Evolutionary conservation across 2,113 vertebrate genomes (phyloP).

Genomic region (Excalfactoria chinensis): DNA sequence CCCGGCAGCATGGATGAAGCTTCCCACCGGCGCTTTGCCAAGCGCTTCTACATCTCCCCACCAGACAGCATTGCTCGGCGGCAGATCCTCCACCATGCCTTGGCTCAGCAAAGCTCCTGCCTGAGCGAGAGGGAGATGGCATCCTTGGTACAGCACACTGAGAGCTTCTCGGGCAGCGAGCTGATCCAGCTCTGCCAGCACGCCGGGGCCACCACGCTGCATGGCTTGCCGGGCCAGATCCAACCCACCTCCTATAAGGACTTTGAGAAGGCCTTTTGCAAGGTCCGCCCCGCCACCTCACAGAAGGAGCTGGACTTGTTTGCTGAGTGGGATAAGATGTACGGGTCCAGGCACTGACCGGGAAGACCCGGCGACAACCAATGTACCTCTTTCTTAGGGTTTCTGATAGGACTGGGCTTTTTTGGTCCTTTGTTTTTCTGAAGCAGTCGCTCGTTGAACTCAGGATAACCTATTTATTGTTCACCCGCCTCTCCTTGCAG

Average conservation of each 20-base stretch:
- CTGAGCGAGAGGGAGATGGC: slow-evolving; percentile 89
- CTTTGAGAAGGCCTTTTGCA: slow-evolving; percentile 91
- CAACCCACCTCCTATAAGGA: slow-evolving; percentile 88
- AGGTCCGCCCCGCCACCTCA: slow-evolving; percentile 87
- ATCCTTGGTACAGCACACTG: slow-evolving; percentile 87
- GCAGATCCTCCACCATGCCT: slow-evolving; percentile 88
- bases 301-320: slow-evolving; percentile 92
- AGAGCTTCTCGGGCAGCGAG: slow-evolving; percentile 89
- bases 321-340: slow-evolving; percentile 94
- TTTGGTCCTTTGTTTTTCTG: background rate
- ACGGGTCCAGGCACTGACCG: slow-evolving; percentile 80
- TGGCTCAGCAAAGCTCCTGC: slow-evolving; percentile 86
- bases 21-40: slow-evolving; percentile 87
- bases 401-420: rapidly evolving
- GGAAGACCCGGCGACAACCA: background rate
- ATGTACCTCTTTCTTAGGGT: rapidly evolving
- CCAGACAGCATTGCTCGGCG: slow-evolving; percentile 85
- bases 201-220: slow-evolving; percentile 78
- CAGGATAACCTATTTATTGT: slow-evolving; percentile 78
- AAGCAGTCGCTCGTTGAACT: slow-evolving; percentile 43
- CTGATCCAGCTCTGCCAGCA: slow-evolving; percentile 92
- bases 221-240: slow-evolving; percentile 77
- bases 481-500: background rate
- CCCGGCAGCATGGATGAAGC: slow-evolving; percentile 91
- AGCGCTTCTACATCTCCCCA: slow-evolving; percentile 87